Evolutionary conservation across 2,888 invertebrate genomes (phyloP).

Genomic region (Orchesellides sinensis): DNA sequence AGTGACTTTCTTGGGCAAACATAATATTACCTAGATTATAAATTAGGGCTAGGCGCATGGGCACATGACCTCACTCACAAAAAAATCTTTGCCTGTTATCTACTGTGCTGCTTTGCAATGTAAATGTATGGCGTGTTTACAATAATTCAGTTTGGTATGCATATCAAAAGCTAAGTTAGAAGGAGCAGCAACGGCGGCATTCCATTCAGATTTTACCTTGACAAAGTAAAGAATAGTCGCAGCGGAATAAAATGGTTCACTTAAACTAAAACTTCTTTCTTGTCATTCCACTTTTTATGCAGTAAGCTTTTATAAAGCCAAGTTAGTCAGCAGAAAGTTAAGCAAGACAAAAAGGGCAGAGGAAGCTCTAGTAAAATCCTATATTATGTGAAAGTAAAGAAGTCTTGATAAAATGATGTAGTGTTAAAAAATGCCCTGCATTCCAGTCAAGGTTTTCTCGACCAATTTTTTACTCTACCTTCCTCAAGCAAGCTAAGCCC

Average conservation of each 20-base stretch:
- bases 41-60: slow-evolving; percentile 40
- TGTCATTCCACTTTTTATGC: slow-evolving; percentile 37
- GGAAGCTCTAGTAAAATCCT: not conserved
- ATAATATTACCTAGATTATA: slow-evolving; percentile 17
- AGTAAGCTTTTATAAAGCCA: slow-evolving; percentile 2
- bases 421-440: slow-evolving; percentile 5
- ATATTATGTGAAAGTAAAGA: not conserved
- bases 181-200: slow-evolving; percentile 32
- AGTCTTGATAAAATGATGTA: too few relatives aligned
- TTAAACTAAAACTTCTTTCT: too few relatives aligned
- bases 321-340: too few relatives aligned
- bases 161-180: too few relatives aligned
- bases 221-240: too few relatives aligned
- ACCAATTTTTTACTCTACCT: not conserved
- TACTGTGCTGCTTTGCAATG: slow-evolving; percentile 9
- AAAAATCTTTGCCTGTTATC: too few relatives aligned
- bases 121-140: too few relatives aligned
- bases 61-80: slow-evolving; percentile 44
- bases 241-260: slow-evolving; percentile 32
- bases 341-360: not conserved
- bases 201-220: slow-evolving; percentile 43
- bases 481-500: not conserved
- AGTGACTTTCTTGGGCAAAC: not conserved
- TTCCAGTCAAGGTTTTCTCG: slow-evolving; percentile 4
- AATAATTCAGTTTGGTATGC: too few relatives aligned